Evolutionary conservation across 2,113 vertebrate species (phyloP), one percentile per base, ranked within the genome.

Genomic region (Limanda limanda): DNA sequence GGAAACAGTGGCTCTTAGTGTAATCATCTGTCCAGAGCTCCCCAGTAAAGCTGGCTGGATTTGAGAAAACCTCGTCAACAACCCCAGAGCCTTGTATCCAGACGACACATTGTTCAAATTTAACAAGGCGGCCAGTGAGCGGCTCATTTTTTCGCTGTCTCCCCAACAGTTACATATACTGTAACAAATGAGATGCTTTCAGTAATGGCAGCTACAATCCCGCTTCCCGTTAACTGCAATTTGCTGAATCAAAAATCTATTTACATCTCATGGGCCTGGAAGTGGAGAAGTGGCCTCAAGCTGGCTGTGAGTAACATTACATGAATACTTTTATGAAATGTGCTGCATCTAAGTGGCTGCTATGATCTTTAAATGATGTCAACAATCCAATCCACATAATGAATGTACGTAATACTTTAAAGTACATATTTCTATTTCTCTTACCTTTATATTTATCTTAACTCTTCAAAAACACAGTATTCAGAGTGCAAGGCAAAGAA

Each of bases 1-100:
- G 35, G 73, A 80, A 84, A 89, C 87, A 88, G 64, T 63, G 66
- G 60, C 31, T 82, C 84, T 88, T 85, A 78, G 67, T 86, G 79
- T 81, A 76, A 88, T 89, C 68, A 71, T 84, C 78, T 76, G 76
- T 68, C 66, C 76, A 35, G 81, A 23, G 81, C 69, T 68, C 80
- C 73, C 77, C 35, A 58, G 70, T 68, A 81, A 83, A 76, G 67
- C 73, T 57, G 70, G 37, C 17, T 79, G 63, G 76, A 74, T 76
- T 62, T 70, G 51, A 69, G 64, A 80, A 71, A 79, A 77, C 81
- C 57, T 83, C 23, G 0, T 74, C 85, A 80, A 82, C 78, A 83
- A 25, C 47, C 51, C 12, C 59, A 51, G 56, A 63, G 71, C 68
- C 37, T 71, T 23, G 58, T 71, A 27, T 62, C 24, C 58, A 24